Evolutionary conservation across 2,888 invertebrate species (phyloP), one percentile per base, ranked within the genome.

Genomic region (Melanostoma mellinum): DNA sequence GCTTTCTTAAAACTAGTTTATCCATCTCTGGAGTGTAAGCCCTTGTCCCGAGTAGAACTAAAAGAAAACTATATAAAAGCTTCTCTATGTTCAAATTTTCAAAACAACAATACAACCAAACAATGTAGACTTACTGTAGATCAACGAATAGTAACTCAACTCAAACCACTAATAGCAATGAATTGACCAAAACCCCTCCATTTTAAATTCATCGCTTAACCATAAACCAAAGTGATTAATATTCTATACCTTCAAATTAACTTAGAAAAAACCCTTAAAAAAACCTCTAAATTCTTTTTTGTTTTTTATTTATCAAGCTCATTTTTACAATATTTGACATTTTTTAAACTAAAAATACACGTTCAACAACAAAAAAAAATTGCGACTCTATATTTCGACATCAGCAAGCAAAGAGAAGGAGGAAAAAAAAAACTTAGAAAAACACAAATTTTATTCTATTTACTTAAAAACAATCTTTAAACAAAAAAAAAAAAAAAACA

Each of bases 331-430:
- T 69, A 56, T 71, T 73, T 55, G 82, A 82, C 82, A 82, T 69
- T 63, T 32, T 20, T 20, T 20, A 20, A 20, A 69, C 63, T 69
- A 76, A 60, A 46, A 71, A 58, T 42, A 78, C 82, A 82, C 73
- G 56, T 40, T 50, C 63, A 82, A 78, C 78, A 69, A 33, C 65
- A 58, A 65, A 58, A 60, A 38, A 67, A 61, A 72, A 68, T 44
- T 38, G 35, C 60, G 81, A 81, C 81, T 80, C 35, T 38, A 81
- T 55, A 74, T 65, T 73, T 78, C 67, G 78, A 82, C 78, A 78
- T 42, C 60, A 36, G 40, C 38, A 65, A 42, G 50, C 46, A 55
- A 46, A 71, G 52, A 72, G 60, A 52, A 74, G 36, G 10, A 33
- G 33, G 48, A 53, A 6, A 36, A 79, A 56, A 55, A 71, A 55